phyloP scores from a whole-genome alignment of 2,797 vertebrate species.

The Fratercula arctica region DNA sequence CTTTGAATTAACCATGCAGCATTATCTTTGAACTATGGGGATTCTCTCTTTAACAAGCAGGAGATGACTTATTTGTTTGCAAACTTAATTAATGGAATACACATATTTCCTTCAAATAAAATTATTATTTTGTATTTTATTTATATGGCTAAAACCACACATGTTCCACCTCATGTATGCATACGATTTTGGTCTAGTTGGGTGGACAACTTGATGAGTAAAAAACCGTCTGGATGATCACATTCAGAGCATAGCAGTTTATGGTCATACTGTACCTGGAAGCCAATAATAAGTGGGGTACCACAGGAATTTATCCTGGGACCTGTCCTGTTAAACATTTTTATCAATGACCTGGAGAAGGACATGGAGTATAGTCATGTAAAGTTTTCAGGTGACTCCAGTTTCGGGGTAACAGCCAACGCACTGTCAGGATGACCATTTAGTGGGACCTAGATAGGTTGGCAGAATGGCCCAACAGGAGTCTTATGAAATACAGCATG shows the following conservation, averaged over 20 bases:
- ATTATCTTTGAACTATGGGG: neutral
- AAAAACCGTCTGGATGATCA: neutral
- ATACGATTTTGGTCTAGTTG: neutral
- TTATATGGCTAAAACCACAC: neutral
- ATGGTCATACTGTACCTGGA: neutral
- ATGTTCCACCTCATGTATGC: neutral
- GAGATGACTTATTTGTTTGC: neutral
- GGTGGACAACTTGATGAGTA: neutral
- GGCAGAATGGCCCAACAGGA: neutral
- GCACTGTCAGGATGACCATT: neutral
- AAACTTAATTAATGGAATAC: neutral
- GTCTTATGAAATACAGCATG: neutral
- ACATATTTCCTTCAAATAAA: neutral
- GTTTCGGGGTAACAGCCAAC: fast-evolving
- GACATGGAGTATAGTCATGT: neutral
- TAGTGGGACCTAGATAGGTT: neutral
- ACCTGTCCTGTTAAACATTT: neutral
- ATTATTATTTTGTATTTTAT: neutral
- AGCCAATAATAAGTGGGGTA: neutral
- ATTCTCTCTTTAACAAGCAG: neutral
- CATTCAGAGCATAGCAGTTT: neutral
- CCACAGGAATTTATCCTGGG: neutral
- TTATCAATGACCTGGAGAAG: neutral
- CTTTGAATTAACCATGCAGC: neutral
- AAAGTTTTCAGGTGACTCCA: neutral